Conservation (phyloP, 2,797 vertebrate species). For the Setipinna tenuifilis region DNA sequence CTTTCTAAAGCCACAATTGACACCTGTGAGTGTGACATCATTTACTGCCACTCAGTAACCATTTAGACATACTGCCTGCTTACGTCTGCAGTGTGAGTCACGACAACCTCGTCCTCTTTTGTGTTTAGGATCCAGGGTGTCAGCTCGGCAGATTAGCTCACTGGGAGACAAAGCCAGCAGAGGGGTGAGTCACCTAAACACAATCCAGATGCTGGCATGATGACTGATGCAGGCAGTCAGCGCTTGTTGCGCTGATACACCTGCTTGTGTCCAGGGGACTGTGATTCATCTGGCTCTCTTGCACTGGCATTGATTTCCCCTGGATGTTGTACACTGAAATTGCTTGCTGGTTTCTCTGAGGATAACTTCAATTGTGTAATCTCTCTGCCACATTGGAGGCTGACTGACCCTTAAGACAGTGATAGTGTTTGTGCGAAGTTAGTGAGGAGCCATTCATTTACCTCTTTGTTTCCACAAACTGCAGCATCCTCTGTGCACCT, state of each 20-base stretch:
- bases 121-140: constrained; percentile 40
- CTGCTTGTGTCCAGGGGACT: neutral
- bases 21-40: neutral
- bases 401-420: neutral
- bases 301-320: neutral
- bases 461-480: neutral
- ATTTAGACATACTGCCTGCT: neutral
- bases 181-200: constrained; percentile 62
- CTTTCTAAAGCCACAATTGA: too few relatives aligned
- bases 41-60: neutral
- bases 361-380: neutral
- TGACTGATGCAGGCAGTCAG: constrained; percentile 44
- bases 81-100: neutral
- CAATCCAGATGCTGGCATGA: constrained; percentile 22
- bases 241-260: neutral
- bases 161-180: constrained; percentile 61
- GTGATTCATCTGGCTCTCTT: neutral
- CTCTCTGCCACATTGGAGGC: neutral
- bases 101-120: constrained; percentile 32
- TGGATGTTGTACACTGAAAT: neutral
- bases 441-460: neutral
- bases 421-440: neutral
- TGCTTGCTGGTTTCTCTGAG: neutral
- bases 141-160: constrained; percentile 43
- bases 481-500: neutral